Evolutionary conservation across 2,113 vertebrate genomes (phyloP).

Genomic region (Copsychus sechellarum): DNA sequence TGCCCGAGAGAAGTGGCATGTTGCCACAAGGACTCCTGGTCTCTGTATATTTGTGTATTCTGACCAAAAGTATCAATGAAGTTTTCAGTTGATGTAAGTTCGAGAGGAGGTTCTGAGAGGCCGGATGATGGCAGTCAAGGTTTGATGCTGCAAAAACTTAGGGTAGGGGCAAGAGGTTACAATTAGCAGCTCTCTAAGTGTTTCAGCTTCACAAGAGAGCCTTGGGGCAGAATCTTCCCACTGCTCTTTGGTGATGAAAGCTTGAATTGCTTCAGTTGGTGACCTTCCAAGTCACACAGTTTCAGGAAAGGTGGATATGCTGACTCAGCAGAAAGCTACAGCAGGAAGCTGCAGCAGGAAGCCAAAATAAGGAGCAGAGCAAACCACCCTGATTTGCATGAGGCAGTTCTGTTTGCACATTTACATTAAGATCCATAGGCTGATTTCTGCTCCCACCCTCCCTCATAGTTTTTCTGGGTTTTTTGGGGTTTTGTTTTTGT

Average conservation of each 20-base stretch:
- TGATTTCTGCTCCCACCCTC: accelerated
- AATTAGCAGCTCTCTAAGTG: not conserved
- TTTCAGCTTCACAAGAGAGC: not conserved
- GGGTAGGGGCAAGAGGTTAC: not conserved
- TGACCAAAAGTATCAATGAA: not conserved
- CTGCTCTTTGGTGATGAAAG: not conserved
- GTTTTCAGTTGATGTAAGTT: not conserved
- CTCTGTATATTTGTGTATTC: not conserved
- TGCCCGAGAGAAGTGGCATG: not conserved
- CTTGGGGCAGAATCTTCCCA: not conserved
- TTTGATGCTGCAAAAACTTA: not conserved
- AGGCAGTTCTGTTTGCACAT: not conserved
- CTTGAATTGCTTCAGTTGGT: not conserved
- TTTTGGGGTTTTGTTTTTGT: not conserved
- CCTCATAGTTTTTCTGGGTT: no score
- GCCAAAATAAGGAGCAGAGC: not conserved
- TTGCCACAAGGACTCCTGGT: not conserved
- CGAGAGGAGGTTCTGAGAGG: not conserved
- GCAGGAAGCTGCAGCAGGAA: not conserved
- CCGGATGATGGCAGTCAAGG: not conserved
- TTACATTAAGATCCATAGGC: not conserved
- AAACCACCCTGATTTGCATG: not conserved
- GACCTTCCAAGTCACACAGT: not conserved
- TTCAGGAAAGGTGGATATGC: not conserved
- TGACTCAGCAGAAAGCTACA: not conserved